Conservation (phyloP, 2,888 invertebrate species). For the Geophilus truncorum region DNA sequence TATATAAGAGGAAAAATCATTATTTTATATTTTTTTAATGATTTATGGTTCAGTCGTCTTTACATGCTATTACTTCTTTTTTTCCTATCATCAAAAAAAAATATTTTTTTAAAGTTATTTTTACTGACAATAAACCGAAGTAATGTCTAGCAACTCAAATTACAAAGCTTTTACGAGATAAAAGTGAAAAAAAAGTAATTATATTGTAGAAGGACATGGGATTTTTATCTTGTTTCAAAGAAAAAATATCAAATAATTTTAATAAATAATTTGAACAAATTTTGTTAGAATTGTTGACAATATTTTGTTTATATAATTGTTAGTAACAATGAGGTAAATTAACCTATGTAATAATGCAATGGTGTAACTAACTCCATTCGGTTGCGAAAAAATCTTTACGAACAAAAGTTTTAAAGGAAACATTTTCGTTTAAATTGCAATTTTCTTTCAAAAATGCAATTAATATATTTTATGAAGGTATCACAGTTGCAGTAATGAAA, state of each 20-base stretch:
- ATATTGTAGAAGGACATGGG: neutral
- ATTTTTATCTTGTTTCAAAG: neutral
- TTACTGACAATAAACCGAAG: constrained; percentile 2
- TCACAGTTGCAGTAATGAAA: neutral
- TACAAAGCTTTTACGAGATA: neutral
- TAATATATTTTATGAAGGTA: neutral
- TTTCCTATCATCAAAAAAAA: neutral
- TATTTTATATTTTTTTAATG: neutral
- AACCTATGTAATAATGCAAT: too few species aligned
- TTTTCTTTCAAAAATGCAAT: too few species aligned
- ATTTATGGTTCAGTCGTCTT: neutral
- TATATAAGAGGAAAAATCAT: neutral
- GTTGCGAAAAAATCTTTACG: too few species aligned
- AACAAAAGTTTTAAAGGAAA: too few species aligned
- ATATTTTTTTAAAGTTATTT: neutral
- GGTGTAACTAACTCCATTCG: too few species aligned
- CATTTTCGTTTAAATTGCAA: too few species aligned
- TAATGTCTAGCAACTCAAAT: neutral
- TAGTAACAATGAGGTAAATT: too few species aligned
- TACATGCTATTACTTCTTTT: neutral
- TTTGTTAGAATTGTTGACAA: too few species aligned
- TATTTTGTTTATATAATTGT: too few species aligned
- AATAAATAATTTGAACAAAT: too few species aligned
- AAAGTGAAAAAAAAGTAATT: neutral
- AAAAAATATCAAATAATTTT: neutral